A percentile compares a stretch with the other conserved stretches of the same genome.
Evolutionary conservation across 2,113 vertebrate genomes (phyloP).

Genomic region (Pelvicachromis taeniatus): DNA sequence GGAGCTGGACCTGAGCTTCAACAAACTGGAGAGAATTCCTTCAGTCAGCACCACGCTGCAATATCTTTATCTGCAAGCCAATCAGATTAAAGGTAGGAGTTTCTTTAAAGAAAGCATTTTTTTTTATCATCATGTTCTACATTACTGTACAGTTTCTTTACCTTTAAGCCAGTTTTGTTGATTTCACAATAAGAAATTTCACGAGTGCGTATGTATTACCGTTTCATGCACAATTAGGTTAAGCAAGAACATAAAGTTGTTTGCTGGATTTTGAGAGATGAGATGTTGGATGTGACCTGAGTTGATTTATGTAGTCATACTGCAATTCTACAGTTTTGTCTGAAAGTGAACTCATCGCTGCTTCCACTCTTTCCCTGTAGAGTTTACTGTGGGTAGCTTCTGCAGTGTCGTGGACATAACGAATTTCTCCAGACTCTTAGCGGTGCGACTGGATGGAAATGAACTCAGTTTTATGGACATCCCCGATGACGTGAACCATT

Average conservation of each 20-base stretch:
- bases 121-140: background rate
- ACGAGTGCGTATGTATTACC: background rate
- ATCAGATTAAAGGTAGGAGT: slow-evolving; percentile 86
- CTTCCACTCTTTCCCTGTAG: slow-evolving; percentile 52
- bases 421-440: slow-evolving; percentile 88
- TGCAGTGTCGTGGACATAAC: slow-evolving; percentile 83
- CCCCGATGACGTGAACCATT: slow-evolving; percentile 80
- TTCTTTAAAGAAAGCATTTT: background rate
- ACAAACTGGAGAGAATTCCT: slow-evolving; percentile 92
- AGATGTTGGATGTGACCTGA: background rate
- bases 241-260: background rate
- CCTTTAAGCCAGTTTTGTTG: background rate
- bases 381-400: slow-evolving; percentile 93
- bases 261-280: background rate
- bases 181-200: background rate
- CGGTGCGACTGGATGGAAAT: slow-evolving; percentile 90
- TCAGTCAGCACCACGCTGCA: slow-evolving; percentile 84
- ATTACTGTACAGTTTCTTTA: background rate
- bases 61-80: slow-evolving; percentile 94
- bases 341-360: background rate
- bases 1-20: slow-evolving; percentile 93
- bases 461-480: slow-evolving; percentile 78
- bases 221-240: background rate
- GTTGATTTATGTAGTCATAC: background rate
- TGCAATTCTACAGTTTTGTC: background rate